Evolutionary conservation across 64 coral and sea anemone genomes (phyloP).

Genomic region (Anthopleura sola): DNA sequence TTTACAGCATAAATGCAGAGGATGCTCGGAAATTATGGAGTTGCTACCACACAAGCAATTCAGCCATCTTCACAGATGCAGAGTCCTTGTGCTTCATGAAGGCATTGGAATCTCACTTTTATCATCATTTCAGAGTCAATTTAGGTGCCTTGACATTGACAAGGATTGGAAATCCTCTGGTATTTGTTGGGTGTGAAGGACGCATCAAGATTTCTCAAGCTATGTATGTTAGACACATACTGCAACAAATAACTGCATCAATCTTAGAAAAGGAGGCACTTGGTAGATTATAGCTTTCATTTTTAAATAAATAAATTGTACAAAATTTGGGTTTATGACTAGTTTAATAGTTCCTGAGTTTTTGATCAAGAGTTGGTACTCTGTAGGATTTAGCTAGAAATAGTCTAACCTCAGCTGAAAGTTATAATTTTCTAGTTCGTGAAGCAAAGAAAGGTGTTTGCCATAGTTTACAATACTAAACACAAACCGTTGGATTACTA

Average conservation of each 20-base stretch:
- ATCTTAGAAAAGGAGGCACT: conserved; percentile 40
- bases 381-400: too few relatives aligned
- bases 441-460: too few relatives aligned
- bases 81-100: conserved; percentile 70
- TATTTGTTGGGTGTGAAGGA: conserved; percentile 69
- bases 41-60: conserved; percentile 39
- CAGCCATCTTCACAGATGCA: conserved; percentile 66
- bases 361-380: too few relatives aligned
- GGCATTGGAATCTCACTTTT: conserved; percentile 80
- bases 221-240: conserved; percentile 49
- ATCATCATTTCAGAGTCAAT: conserved; percentile 88
- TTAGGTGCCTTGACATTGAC: conserved; percentile 55
- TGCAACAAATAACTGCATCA: conserved; percentile 76
- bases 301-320: neutral
- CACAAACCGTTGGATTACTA: too few relatives aligned
- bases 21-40: conserved; percentile 72
- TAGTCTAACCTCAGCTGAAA: too few relatives aligned
- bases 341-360: too few relatives aligned
- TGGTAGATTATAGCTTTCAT: conserved; percentile 31
- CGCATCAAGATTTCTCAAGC: conserved; percentile 71
- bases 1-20: conserved; percentile 51
- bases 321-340: too few relatives aligned
- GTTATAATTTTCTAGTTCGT: too few relatives aligned
- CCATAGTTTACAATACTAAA: too few relatives aligned
- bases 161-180: conserved; percentile 70